Conservation (phyloP, 2,113 vertebrate genomes). For the Centropristis striata region DNA sequence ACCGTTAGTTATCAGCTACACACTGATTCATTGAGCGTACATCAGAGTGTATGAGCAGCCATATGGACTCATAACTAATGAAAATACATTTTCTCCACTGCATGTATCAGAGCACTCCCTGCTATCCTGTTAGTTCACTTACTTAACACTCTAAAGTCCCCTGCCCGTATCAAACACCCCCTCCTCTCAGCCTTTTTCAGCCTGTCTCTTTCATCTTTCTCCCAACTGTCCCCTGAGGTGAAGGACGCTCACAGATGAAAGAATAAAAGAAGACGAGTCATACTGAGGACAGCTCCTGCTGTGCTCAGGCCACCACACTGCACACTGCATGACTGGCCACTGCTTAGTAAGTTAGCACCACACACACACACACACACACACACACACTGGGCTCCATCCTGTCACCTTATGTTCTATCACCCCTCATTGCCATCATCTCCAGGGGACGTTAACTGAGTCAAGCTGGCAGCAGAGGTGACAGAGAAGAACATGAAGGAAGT, state of each 20-base stretch:
- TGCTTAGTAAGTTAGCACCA: constrained; percentile 33
- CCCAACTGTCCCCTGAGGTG: constrained; percentile 64
- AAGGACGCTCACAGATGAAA: constrained; percentile 56
- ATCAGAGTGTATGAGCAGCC: not conserved
- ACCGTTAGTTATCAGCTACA: no score
- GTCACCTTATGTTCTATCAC: constrained; percentile 77
- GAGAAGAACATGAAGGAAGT: constrained; percentile 52
- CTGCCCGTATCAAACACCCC: constrained; percentile 20
- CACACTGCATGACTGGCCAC: constrained; percentile 47
- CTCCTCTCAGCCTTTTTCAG: constrained; percentile 71
- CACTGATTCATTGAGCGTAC: not conserved
- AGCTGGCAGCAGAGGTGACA: constrained; percentile 57
- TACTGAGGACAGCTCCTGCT: constrained; percentile 50
- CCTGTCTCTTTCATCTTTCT: constrained; percentile 63
- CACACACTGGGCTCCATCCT: constrained; percentile 40
- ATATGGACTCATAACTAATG: constrained; percentile 10
- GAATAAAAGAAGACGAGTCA: constrained; percentile 58
- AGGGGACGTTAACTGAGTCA: constrained; percentile 71
- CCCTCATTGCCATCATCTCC: constrained; percentile 57
- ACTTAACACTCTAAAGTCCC: constrained; percentile 67
- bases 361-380: constrained; percentile 36
- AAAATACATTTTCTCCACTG: not conserved
- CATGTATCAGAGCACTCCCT: not conserved
- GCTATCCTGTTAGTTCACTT: constrained; percentile 17
- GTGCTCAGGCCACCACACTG: constrained; percentile 46